A percentile compares a stretch with the other conserved stretches of the same genome.
Conservation (phyloP, 2,113 vertebrate genomes). For the Struthio camelus region DNA sequence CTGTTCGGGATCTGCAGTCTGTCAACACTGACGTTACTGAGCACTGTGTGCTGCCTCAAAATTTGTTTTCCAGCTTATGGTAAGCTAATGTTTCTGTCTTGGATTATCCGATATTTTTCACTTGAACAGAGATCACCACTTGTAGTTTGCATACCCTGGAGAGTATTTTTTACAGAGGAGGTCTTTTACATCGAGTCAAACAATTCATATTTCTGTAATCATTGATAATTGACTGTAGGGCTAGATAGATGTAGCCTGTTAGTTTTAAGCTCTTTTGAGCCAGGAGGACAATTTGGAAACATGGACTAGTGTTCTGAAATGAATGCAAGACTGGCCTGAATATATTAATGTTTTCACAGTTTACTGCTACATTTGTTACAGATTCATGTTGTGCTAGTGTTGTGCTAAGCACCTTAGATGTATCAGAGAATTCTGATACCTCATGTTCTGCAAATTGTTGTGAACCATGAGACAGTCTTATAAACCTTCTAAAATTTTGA, state of each 20-base stretch:
- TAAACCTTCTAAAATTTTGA: not conserved
- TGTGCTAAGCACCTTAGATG: not conserved
- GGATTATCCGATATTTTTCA: not conserved
- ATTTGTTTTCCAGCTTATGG: conserved; percentile 80
- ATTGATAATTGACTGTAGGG: not conserved
- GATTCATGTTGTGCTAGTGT: not conserved
- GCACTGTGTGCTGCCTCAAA: conserved; percentile 82
- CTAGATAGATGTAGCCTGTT: not conserved
- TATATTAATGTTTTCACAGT: not conserved
- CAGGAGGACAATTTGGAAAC: not conserved
- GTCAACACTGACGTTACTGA: conserved; percentile 78
- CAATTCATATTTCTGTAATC: not conserved
- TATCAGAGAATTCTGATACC: not conserved
- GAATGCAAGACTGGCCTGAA: not conserved
- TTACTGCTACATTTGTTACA: not conserved
- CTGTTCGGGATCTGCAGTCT: conserved; percentile 82
- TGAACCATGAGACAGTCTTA: not conserved
- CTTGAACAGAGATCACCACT: not conserved
- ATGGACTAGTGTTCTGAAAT: not conserved
- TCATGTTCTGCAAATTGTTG: not conserved
- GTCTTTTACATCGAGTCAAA: not conserved
- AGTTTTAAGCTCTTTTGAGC: not conserved
- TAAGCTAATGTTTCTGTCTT: conserved; percentile 58
- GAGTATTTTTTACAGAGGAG: not conserved
- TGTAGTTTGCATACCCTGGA: not conserved